Base-by-base conservation (phyloP, 1,140 invertebrate genomes). In the Cydia strobilella region DNA sequence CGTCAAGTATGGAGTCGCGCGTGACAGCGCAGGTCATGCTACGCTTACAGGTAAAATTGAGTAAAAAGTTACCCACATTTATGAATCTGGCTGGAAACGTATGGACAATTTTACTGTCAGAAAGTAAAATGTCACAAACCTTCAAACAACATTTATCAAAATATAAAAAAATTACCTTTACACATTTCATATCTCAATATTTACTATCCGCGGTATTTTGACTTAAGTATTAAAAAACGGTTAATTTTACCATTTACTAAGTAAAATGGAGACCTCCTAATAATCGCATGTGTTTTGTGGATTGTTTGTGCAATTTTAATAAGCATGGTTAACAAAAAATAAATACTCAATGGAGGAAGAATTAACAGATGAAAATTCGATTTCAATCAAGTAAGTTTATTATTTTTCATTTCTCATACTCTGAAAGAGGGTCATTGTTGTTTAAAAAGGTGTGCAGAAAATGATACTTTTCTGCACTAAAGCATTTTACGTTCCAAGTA, bases 321-420 rank as follows among this genome's bases (percentile, higher is more conserved):
- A 23, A 59, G 15, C 1, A 59, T 59, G 54, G 20, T 0, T 59
- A 18, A 10, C n/a, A 23, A 10, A 59, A 59, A 20, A 59, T 59
- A 59, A 51, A n/a, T 42, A 59, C 1, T 59, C 3, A 59, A 59
- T 59, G 54, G 54, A 59, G 20, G 54, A 54, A 54, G n/a, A 54
- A 0, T 20, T 54, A 18, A 1, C n/a, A 18, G 51, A n/a, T 54
- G 7, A 54, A 54, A 54, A 54, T n/a, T n/a, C 6, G 51, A 54
- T 54, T 54, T n/a, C 15, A 18, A 2, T 13, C n/a, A 5, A 54
- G 51, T 54, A 54, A 54, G 51, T 54, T 54, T 18, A 18, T 51
- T 18, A n/a, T 51, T 51, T 51, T n/a, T n/a, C n/a, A n/a, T n/a
- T n/a, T n/a, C n/a, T n/a, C n/a, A n/a, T n/a, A n/a, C n/a, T n/a